phyloP scores from a whole-genome alignment of 2,113 vertebrate genomes.

The Maccullochella peelii region DNA sequence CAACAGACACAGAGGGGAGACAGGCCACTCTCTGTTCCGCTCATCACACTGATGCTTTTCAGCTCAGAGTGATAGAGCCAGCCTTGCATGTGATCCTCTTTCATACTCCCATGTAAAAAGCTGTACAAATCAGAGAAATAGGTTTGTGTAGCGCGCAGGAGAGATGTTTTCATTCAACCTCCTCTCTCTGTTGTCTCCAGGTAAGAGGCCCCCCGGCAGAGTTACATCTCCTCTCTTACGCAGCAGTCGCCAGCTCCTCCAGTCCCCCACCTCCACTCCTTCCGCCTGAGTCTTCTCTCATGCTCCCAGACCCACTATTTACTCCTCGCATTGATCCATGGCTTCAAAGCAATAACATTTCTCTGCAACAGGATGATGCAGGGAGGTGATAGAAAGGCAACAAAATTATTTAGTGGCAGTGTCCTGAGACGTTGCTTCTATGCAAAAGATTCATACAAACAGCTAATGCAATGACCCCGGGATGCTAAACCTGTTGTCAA shows the following conservation, averaged over 20 bases:
- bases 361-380: slow-evolving; percentile 65
- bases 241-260: slow-evolving; percentile 53
- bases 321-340: slow-evolving; percentile 52
- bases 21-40: slow-evolving; percentile 51
- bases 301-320: slow-evolving; percentile 44
- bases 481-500: slow-evolving; percentile 51
- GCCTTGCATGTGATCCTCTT: slow-evolving; percentile 57
- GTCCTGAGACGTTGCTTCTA: slow-evolving; percentile 9
- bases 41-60: slow-evolving; percentile 68
- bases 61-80: slow-evolving; percentile 64
- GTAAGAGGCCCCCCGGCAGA: slow-evolving; percentile 63
- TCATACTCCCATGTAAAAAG: slow-evolving; percentile 55
- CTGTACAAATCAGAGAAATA: slow-evolving; percentile 58
- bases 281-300: slow-evolving; percentile 31
- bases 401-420: slow-evolving; percentile 30
- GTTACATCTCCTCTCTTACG: slow-evolving; percentile 51
- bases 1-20: slow-evolving; percentile 37
- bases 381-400: slow-evolving; percentile 13
- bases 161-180: slow-evolving; percentile 63
- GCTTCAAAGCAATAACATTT: slow-evolving; percentile 60
- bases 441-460: slow-evolving; percentile 13
- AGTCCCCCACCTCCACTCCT: slow-evolving; percentile 32
- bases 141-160: slow-evolving; percentile 29
- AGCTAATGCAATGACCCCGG: slow-evolving; percentile 12
- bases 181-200: slow-evolving; percentile 68